phyloP scores from a whole-genome alignment of 2,797 vertebrate genomes.

The Cygnus olor region DNA sequence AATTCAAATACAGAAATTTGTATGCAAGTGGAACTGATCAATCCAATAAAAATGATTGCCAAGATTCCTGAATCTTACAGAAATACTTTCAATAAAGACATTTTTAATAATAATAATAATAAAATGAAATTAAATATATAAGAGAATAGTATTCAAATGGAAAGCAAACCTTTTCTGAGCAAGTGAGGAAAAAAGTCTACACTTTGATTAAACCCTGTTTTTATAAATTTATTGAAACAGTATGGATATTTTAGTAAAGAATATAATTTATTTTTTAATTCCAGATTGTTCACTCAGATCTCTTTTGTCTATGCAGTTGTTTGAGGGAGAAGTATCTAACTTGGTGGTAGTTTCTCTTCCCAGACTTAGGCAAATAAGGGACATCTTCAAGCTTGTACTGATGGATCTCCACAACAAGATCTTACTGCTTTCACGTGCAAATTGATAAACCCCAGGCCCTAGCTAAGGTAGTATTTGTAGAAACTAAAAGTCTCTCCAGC shows the following conservation, averaged over 20 bases:
- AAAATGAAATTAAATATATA: background rate
- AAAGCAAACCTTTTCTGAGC: background rate
- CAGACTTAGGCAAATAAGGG: background rate
- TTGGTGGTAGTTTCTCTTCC: background rate
- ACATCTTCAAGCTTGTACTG: background rate
- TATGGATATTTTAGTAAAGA: background rate
- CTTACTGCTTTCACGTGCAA: background rate
- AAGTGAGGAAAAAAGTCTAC: background rate
- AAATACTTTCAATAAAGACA: background rate
- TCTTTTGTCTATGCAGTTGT: background rate
- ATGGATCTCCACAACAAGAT: background rate
- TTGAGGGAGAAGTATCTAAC: background rate
- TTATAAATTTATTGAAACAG: background rate
- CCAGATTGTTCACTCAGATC: background rate
- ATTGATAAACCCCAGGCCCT: background rate
- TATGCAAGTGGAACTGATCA: constrained; percentile 46
- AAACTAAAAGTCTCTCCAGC: background rate
- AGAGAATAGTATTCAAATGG: background rate
- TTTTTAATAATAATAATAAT: background rate
- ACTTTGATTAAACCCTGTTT: background rate
- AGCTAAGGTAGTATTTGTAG: background rate
- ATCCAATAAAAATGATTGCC: constrained; percentile 31
- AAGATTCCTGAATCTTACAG: background rate
- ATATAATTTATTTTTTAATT: background rate
- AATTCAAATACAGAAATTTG: constrained; percentile 21